These are phyloP conservation scores for Paralichthys olivaceus DNA, from an alignment of 2,113 vertebrate species.

Conservation along the genomic window DNA sequence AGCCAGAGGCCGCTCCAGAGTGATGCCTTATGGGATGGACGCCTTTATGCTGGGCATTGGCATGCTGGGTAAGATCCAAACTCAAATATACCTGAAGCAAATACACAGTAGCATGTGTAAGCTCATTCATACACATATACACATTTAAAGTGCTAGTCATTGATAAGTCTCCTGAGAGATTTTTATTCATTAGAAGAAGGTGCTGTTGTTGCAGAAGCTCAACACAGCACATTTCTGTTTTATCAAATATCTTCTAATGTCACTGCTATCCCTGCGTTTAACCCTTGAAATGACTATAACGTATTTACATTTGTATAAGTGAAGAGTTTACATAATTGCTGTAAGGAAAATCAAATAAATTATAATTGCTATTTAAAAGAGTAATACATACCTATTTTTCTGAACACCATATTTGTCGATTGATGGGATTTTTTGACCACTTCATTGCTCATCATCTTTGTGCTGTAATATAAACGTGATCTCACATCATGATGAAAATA, in stretches of 20 bases:
- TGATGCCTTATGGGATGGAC: conserved; percentile 99
- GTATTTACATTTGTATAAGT: no score
- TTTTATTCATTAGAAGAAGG: neutral
- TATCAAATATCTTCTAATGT: neutral
- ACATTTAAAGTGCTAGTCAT: neutral
- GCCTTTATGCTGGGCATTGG: conserved; percentile 99
- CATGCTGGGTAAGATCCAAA: conserved; percentile 92
- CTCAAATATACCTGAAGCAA: neutral
- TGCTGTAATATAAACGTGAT: neutral
- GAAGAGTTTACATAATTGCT: no score
- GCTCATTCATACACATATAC: neutral
- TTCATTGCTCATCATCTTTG: neutral
- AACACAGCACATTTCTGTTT: neutral
- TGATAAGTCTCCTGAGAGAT: neutral
- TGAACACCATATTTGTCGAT: neutral
- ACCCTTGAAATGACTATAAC: no score
- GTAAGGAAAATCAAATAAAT: neutral
- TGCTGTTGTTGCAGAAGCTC: conserved; percentile 3
- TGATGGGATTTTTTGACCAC: neutral
- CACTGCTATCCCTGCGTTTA: neutral
- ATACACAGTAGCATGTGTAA: neutral
- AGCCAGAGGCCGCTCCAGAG: conserved; percentile 93
- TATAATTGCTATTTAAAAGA: no score
- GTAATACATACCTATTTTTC: no score
- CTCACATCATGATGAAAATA: neutral